These are phyloP conservation scores for Synodontis membranacea DNA, from an alignment of 2,113 vertebrate species.

Conservation along the genomic window DNA sequence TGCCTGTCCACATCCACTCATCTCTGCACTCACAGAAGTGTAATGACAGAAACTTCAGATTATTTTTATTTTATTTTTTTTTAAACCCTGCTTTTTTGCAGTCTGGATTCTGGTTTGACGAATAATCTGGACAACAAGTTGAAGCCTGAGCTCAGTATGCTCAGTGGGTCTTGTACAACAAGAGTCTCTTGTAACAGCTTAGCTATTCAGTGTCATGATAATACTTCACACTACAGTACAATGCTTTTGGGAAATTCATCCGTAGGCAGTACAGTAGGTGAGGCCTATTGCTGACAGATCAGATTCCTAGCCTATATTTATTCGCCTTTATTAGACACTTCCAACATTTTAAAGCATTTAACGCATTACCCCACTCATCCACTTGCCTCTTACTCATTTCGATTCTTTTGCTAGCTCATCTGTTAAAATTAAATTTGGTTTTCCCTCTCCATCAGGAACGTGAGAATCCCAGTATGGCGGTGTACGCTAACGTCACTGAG, in stretches of 20 bases:
- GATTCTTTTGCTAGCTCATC: not conserved
- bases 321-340: not conserved
- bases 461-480: conserved; percentile 54
- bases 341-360: not conserved
- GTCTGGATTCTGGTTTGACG: not conserved
- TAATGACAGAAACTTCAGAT: not conserved
- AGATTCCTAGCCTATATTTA: not conserved
- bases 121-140: not conserved
- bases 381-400: too few relatives aligned
- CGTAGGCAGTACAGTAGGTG: not conserved
- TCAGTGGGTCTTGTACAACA: not conserved
- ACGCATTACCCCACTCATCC: not conserved
- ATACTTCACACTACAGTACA: not conserved
- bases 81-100: too few relatives aligned
- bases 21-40: not conserved
- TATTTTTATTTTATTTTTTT: not conserved
- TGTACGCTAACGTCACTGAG: conserved; percentile 81
- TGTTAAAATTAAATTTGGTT: not conserved
- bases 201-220: not conserved
- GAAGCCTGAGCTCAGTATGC: not conserved
- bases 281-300: not conserved
- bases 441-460: conserved; percentile 44
- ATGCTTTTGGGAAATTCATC: not conserved
- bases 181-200: not conserved
- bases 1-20: not conserved